Base-by-base conservation (phyloP, 2,888 invertebrate species). In the Rhingia campestris region DNA sequence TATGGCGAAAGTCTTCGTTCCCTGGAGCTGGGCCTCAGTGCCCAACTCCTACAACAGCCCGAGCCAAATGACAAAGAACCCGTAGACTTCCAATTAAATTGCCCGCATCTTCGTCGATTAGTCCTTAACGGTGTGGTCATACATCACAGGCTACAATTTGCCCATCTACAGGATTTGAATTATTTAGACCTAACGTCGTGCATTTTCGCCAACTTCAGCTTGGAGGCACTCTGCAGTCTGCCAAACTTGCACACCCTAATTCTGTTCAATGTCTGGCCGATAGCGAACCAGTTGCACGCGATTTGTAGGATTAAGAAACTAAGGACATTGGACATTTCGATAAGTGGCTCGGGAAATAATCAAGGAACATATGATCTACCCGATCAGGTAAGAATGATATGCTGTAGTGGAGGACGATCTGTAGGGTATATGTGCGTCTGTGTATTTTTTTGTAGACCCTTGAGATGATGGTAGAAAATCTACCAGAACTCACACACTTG, bases 311-410 rank as follows among this genome's bases (percentile, higher is more conserved):
- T 95, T 87, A 92, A 90, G 39, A 92, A 92, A 86, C 92, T 94
- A 88, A 94, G 94, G 87, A 95, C 96, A 88, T 92, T 99, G 77
- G 98, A 99, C 91, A 94, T 99, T 86, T 97, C 98, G 0, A 95
- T 96, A 86, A 94, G 93, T 0, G 93, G 93, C 88, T 94, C 90
- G 12, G 89, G 89, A 6, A 90, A 94, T 77, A 94, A 94, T 54
- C 94, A 95, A 86, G 96, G 96, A 4, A 94, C 93, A 82, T 98
- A 95, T 90, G 92, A 93, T 41, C 94, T 95, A 87, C 96, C 97
- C 3, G 96, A 96, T 91, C 93, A 94, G 84, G 92, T 95, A 74
- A 41, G 14, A 9, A 6, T 30, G n/a, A n/a, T 22, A 6, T 2
- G 14, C 7, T 3, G 10, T 43, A 22, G 7, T 41, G n/a, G 4